Conservation (phyloP, 30 jellyfish, hydroid and myxozoan genomes). For the Aurelia aurita region DNA sequence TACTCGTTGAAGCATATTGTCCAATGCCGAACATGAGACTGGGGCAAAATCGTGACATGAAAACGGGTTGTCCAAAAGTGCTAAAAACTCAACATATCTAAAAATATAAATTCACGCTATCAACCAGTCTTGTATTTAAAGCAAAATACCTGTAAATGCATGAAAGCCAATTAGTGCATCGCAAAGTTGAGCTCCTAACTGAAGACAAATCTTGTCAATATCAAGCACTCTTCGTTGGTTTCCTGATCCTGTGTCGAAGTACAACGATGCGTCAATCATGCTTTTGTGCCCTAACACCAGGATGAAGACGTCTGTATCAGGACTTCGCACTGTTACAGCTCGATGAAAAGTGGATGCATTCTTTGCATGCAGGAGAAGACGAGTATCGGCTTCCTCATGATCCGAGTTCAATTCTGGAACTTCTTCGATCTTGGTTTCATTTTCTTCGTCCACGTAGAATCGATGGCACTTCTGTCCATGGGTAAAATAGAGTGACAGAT, state of each 20-base stretch:
- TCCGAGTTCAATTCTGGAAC: slow-evolving; percentile 26
- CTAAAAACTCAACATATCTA: background rate
- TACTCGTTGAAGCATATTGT: no score
- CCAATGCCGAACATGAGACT: no score
- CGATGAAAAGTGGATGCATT: slow-evolving; percentile 3
- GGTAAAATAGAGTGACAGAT: slow-evolving; percentile 1
- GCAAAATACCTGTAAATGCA: slow-evolving; percentile 40
- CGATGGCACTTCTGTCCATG: slow-evolving; percentile 19
- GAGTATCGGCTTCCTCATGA: slow-evolving; percentile 62
- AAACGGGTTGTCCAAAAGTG: background rate
- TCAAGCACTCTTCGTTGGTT: slow-evolving; percentile 22
- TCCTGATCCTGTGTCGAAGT: slow-evolving; percentile 47
- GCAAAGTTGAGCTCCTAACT: slow-evolving; percentile 23
- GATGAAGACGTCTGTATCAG: slow-evolving; percentile 54
- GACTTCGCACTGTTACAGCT: slow-evolving; percentile 8
- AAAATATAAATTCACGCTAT: background rate
- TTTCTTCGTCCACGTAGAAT: background rate
- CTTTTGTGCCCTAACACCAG: slow-evolving; percentile 5
- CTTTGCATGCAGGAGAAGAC: slow-evolving; percentile 37
- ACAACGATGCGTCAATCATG: slow-evolving; percentile 10
- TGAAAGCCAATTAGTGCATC: slow-evolving; percentile 53
- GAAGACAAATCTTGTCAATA: background rate
- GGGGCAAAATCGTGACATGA: no score
- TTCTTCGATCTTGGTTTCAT: slow-evolving; percentile 19
- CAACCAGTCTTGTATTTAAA: background rate